Conservation (phyloP, 2,113 vertebrate genomes). For the Channa maculata region DNA sequence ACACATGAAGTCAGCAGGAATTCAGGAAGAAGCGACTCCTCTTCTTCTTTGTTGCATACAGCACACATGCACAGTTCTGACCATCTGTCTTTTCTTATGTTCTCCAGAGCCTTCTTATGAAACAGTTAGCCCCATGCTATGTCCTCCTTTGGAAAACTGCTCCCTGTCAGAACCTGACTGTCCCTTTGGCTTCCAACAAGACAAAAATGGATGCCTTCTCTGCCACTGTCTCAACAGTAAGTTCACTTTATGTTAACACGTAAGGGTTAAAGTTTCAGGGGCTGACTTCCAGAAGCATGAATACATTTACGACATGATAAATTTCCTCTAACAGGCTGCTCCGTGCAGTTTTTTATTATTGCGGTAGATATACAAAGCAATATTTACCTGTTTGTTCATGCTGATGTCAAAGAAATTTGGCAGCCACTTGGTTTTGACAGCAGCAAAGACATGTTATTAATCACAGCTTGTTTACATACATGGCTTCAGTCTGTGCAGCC, state of each 20-base stretch:
- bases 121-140: conserved; percentile 84
- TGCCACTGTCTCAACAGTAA: conserved; percentile 86
- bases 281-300: background rate
- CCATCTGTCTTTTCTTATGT: conserved; percentile 12
- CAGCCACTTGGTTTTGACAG: background rate
- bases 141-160: conserved; percentile 85
- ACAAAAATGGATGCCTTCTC: conserved; percentile 84
- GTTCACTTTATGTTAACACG: conserved; percentile 36
- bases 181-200: conserved; percentile 83
- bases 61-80: conserved; percentile 11
- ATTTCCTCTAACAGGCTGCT: background rate
- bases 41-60: background rate
- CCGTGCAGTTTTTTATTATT: conserved; percentile 8
- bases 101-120: conserved; percentile 85
- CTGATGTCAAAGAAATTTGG: conserved; percentile 4
- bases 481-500: conserved; percentile 8
- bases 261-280: conserved; percentile 12
- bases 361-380: background rate
- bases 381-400: conserved; percentile 22
- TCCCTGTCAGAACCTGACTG: conserved; percentile 81
- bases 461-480: conserved; percentile 30
- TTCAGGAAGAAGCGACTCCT: background rate
- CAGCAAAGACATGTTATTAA: conserved; percentile 24
- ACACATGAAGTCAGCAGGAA: background rate
- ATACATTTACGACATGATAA: background rate